Percentiles rank a stretch among this genome's conserved stretches.
phyloP scores from a whole-genome alignment of 2,797 vertebrate species.

The Propithecus deckenii region DNA sequence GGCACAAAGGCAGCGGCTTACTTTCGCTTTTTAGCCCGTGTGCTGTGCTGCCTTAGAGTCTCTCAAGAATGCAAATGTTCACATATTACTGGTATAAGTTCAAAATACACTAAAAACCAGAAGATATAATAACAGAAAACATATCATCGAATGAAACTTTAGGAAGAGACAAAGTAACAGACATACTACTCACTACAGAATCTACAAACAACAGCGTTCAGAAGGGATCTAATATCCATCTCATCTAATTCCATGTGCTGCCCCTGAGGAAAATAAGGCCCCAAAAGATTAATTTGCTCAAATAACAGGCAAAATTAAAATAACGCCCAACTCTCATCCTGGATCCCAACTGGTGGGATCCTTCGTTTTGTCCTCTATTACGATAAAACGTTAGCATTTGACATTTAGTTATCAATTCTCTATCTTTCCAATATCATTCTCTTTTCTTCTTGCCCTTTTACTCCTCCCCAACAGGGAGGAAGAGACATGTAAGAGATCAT shows the following conservation, averaged over 20 bases:
- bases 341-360: accelerated
- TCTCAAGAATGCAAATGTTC: neutral
- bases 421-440: neutral
- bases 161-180: neutral
- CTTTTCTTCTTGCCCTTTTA: neutral
- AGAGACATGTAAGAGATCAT: neutral
- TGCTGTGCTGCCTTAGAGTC: neutral
- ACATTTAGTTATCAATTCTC: neutral
- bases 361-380: neutral
- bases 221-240: neutral
- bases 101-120: neutral
- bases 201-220: neutral
- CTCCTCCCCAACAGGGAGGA: neutral
- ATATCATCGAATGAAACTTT: neutral
- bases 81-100: neutral
- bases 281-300: neutral
- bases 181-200: neutral
- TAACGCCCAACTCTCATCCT: neutral
- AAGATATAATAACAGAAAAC: neutral
- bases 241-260: neutral
- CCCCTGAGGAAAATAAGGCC: neutral
- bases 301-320: neutral
- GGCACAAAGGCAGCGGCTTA: neutral
- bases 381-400: neutral
- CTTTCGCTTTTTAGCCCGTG: neutral